Base-by-base conservation (phyloP, 2,888 invertebrate species). In the Formica aserva region DNA sequence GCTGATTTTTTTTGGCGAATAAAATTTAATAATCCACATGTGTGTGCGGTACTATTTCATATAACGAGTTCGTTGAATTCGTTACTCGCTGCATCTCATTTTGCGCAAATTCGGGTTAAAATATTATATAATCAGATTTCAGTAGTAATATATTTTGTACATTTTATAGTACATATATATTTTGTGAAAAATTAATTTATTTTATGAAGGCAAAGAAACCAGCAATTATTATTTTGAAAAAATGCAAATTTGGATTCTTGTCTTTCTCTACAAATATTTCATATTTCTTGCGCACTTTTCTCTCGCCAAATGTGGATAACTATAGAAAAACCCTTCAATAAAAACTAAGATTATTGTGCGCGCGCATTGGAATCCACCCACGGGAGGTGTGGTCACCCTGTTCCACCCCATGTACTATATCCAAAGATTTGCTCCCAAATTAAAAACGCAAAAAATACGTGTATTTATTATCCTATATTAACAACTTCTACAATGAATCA, bases 301-400 rank as follows among this genome's bases (percentile, higher is more conserved):
- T 85, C 80, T 85, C 74, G 41, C 71, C 72, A 84, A 88, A 86
- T 89, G 87, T 77, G 74, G 67, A 75, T 77, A 63, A 85, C 83
- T 69, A 83, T 85, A 76, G 83, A 72, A 74, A 86, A 82, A 69
- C 71, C 82, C 74, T 82, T 83, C 82, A 81, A 86, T 87, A 86
- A 86, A 85, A 88, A 87, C 78, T 82, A 87, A 88, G 86, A 84
- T 75, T 83, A 48, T 76, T 57, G 35, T 92, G 92, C 92, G 92
- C 92, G 92, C 92, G 92, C 92, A 91, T 15, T 81, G 66, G 87
- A 90, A 84, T 84, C 92, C 91, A 89, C 91, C 92, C 91, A 82
- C 90, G 86, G 89, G 90, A 84, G 92, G 92, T 92, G 92, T 92
- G 92, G 92, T 92, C 89, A 91, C 85, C 86, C 89, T 85, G 75